A percentile compares a stretch with the other conserved stretches of the same genome.
These are phyloP conservation scores for Tragelaphus eurycerus DNA, from an alignment of 2,797 vertebrate genomes.

Conservation along the genomic window DNA sequence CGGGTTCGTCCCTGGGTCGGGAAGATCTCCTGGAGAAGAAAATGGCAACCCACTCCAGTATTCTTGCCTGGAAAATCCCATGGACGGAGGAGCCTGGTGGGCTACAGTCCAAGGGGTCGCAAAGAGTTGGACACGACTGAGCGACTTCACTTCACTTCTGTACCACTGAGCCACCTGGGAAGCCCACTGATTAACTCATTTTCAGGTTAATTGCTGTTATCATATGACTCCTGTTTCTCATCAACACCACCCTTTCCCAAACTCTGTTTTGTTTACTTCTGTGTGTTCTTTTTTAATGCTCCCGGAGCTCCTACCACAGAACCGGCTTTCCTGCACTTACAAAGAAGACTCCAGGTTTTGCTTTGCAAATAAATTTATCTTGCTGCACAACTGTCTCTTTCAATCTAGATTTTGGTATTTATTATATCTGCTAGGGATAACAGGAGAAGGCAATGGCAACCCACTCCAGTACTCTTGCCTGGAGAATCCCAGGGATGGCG, in stretches of 20 bases:
- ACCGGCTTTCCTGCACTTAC: neutral
- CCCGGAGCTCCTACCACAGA: neutral
- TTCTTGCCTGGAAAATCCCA: too few relatives aligned
- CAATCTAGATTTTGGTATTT: neutral
- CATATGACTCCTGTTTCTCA: accelerated
- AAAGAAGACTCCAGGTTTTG: neutral
- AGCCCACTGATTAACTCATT: neutral
- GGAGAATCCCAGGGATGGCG: too few relatives aligned
- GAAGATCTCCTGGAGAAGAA: too few relatives aligned
- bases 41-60: too few relatives aligned
- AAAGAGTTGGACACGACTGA: too few relatives aligned
- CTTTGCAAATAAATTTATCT: neutral
- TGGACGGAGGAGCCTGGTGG: too few relatives aligned
- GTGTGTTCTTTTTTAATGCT: neutral
- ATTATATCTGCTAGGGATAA: neutral
- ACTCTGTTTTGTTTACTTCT: neutral
- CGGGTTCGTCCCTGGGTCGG: accelerated
- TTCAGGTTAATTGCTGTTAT: neutral
- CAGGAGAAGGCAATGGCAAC: neutral
- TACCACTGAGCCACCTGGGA: neutral
- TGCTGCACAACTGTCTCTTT: neutral
- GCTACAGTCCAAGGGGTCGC: too few relatives aligned
- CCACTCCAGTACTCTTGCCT: too few relatives aligned
- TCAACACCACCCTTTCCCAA: neutral
- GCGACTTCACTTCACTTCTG: neutral